Percentiles rank a stretch among this genome's conserved stretches.
phyloP scores from a whole-genome alignment of 2,888 invertebrate genomes.

The Drosophila greeni region DNA sequence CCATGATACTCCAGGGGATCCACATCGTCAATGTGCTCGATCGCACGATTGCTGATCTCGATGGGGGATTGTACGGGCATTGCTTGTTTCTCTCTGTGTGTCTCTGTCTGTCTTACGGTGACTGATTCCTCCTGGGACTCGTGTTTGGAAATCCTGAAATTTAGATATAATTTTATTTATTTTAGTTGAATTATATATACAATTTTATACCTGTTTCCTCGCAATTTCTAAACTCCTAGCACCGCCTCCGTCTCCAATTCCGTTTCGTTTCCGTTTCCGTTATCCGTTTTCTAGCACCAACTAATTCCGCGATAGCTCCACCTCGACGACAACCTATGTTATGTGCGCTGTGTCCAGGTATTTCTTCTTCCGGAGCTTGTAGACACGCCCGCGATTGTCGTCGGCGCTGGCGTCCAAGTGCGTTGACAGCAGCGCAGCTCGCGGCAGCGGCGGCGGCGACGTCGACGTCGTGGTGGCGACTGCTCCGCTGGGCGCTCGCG shows the following conservation, averaged over 20 bases:
- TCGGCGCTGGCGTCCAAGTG: constrained; percentile 70
- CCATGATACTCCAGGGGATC: constrained; percentile 79
- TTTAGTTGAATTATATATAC: not conserved
- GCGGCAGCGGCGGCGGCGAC: constrained; percentile 75
- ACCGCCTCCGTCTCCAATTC: not conserved
- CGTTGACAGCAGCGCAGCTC: constrained; percentile 67
- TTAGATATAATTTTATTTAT: not conserved
- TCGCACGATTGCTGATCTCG: constrained; percentile 78
- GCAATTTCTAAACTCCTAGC: constrained; percentile 14
- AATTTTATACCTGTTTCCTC: constrained; percentile 5
- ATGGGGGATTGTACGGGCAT: constrained; percentile 79
- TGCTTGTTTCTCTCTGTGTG: constrained; percentile 22
- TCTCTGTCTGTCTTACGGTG: not conserved
- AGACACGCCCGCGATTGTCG: constrained; percentile 77
- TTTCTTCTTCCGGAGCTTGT: constrained; percentile 77
- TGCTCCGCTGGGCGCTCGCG: constrained; percentile 67
- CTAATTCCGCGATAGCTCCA: constrained; percentile 4
- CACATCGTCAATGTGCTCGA: constrained; percentile 78
- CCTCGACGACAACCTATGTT: constrained; percentile 55
- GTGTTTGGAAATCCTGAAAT: constrained; percentile 6
- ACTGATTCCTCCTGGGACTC: not conserved
- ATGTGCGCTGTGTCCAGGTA: constrained; percentile 68
- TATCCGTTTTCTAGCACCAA: constrained; percentile 6
- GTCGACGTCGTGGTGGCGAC: constrained; percentile 78
- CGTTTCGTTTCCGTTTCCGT: not conserved